phyloP scores from a whole-genome alignment of 2,797 vertebrate species.

The Ficedula albicollis region DNA sequence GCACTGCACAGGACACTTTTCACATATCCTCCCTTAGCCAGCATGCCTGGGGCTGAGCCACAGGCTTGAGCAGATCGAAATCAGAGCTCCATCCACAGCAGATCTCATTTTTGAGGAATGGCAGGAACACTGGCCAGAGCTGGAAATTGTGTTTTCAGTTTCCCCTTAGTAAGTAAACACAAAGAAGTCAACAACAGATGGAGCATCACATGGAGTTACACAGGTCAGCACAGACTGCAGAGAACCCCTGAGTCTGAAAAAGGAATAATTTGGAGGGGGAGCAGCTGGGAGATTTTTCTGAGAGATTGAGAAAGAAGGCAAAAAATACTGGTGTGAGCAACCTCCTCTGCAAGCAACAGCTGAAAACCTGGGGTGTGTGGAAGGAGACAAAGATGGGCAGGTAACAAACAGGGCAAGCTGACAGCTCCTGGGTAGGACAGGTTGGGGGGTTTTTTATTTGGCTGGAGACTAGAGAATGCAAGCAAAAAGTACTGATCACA shows the following conservation, averaged over 20 bases:
- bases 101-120: not conserved
- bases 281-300: conserved; percentile 8
- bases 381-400: not conserved
- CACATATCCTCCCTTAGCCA: not conserved
- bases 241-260: not conserved
- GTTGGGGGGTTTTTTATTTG: accelerated
- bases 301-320: not conserved
- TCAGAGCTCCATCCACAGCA: not conserved
- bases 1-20: not conserved
- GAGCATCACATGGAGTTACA: conserved; percentile 23
- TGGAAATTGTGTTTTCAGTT: conserved; percentile 11
- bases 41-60: not conserved
- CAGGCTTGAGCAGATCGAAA: not conserved
- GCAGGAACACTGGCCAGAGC: conserved; percentile 33
- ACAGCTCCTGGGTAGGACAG: not conserved
- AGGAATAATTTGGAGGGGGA: not conserved
- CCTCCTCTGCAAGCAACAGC: not conserved
- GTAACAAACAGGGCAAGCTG: not conserved
- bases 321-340: not conserved
- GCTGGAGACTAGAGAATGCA: not conserved
- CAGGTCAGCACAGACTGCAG: conserved; percentile 35
- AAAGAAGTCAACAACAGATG: conserved; percentile 59
- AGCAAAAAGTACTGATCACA: not conserved
- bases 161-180: conserved; percentile 36
- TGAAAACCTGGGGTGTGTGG: not conserved